phyloP scores from a whole-genome alignment of 2,113 vertebrate genomes.

The Leptocoma aspasia region DNA sequence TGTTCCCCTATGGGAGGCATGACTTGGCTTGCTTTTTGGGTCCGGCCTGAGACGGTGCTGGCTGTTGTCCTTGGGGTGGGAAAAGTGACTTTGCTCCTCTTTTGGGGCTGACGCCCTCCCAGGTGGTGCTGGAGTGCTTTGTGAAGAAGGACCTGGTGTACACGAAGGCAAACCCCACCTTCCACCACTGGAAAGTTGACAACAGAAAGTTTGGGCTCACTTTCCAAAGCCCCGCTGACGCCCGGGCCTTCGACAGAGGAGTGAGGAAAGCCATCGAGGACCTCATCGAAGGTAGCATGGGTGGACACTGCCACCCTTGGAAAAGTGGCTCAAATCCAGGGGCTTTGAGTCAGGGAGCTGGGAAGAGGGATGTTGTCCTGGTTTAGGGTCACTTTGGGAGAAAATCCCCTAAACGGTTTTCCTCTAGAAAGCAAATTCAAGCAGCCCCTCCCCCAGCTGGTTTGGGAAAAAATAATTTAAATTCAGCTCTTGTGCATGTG shows the following conservation, averaged over 20 bases:
- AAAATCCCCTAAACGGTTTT: too few relatives aligned
- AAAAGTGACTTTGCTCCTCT: conserved; percentile 51
- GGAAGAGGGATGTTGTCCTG: background rate
- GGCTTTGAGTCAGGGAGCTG: background rate
- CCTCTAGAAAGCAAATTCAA: too few relatives aligned
- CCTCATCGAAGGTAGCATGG: conserved; percentile 89
- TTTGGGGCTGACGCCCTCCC: conserved; percentile 37
- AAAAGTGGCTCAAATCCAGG: background rate
- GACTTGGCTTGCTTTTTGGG: background rate
- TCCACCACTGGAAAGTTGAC: conserved; percentile 98
- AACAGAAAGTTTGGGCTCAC: conserved; percentile 93
- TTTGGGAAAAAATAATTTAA: too few relatives aligned
- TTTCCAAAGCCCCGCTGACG: conserved; percentile 96
- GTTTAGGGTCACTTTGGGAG: too few relatives aligned
- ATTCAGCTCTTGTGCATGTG: rapidly evolving
- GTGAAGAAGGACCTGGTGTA: conserved; percentile 96
- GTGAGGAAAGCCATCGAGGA: conserved; percentile 98
- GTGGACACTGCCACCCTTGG: background rate
- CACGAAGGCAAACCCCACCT: conserved; percentile 98
- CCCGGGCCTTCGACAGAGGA: conserved; percentile 95
- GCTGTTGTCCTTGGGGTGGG: background rate
- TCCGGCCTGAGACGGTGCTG: rapidly evolving
- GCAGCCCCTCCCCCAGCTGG: too few relatives aligned
- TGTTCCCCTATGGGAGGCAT: background rate
- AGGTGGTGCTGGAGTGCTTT: conserved; percentile 97